Percentiles rank a stretch among this genome's conserved stretches.
Evolutionary conservation across 2,797 vertebrate genomes (phyloP).

Genomic region (Epinephelus coioides): DNA sequence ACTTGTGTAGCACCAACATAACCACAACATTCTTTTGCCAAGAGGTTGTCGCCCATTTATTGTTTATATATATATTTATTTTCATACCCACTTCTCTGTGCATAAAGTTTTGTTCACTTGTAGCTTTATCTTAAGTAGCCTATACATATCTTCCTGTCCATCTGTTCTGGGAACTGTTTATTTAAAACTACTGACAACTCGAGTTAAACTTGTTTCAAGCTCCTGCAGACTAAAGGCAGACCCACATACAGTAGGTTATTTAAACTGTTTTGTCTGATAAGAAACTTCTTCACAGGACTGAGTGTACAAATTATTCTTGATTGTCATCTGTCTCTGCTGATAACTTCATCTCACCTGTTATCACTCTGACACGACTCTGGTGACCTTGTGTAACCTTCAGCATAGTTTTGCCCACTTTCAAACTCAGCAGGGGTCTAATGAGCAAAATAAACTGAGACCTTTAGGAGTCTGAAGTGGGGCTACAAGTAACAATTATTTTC

Average conservation of each 20-base stretch:
- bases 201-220: not conserved
- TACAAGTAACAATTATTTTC: not conserved
- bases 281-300: not conserved
- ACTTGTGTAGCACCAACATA: not conserved
- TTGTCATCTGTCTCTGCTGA: not conserved
- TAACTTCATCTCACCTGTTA: not conserved
- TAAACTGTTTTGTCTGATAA: not conserved
- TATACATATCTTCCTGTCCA: not conserved
- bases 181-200: not conserved
- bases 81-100: not conserved
- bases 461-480: not conserved
- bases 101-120: not conserved
- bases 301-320: not conserved
- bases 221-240: not conserved
- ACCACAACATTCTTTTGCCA: too few species aligned
- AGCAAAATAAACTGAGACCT: not conserved
- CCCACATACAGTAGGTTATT: not conserved
- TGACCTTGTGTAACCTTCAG: not conserved
- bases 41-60: not conserved
- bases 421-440: not conserved
- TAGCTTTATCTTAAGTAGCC: too few species aligned
- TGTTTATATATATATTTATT: not conserved
- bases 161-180: not conserved
- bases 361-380: not conserved
- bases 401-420: not conserved